Base-by-base conservation (phyloP, 2,797 vertebrate species). In the Poeciliopsis infans region DNA sequence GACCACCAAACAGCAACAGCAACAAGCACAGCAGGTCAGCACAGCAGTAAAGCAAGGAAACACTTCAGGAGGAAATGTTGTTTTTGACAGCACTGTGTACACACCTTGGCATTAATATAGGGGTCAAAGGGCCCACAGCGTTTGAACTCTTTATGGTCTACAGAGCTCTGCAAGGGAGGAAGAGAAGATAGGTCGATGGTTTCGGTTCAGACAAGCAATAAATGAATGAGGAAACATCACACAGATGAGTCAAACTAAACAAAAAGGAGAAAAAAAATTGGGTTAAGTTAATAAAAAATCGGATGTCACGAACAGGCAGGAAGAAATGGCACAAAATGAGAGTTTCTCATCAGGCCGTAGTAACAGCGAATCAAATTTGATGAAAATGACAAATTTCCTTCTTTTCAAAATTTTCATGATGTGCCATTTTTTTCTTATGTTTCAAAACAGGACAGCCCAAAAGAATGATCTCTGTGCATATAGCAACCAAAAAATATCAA, bases 51-150 rank as follows among this genome's bases (percentile, higher is more conserved):
- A 91, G 90, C 75, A 89, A 80, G 87, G 86, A 75, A 79, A 86
- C 79, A 74, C 77, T 85, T 85, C 31, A 84, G 85, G 80, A 86
- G 75, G 80, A 91, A 85, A 69, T 46, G 74, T 76, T 53, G 74
- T 76, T 87, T 86, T 86, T 31, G 6, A 87, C 90, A 93, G 93
- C 91, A 81, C 88, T 78, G 93, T 94, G 97, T 99, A 99, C 98
- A 99, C 98, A 99, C 98, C 98, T 99, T 99, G 97, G 98, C 97
- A 96, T 99, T 99, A 97, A 99, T 98, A 99, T 99, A 99, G 94
- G 98, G 98, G 96, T 99, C 98, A 99, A 99, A 99, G 93, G 98
- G 98, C 96, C 98, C 98, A 95, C 98, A 98, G 97, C 98, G 98
- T 98, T 99, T 99, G 97, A 98, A 97, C 97, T 98, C 98, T 98